A percentile compares a stretch with the other conserved stretches of the same genome.
Evolutionary conservation across 2,797 vertebrate species (phyloP).

Genomic region (Acomys russatus): DNA sequence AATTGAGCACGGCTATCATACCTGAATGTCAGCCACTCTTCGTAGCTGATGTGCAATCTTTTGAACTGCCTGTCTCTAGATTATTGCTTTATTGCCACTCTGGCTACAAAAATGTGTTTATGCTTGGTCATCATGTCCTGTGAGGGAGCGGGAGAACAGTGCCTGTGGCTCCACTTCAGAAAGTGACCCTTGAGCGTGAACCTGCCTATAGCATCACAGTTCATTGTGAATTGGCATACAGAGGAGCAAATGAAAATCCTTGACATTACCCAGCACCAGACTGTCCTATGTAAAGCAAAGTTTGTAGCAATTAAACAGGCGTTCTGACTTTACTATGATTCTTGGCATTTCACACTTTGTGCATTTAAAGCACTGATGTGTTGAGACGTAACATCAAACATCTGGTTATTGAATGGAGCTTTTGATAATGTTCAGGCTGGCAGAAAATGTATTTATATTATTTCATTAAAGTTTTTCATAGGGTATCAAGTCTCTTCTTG

Average conservation of each 20-base stretch:
- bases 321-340: not conserved
- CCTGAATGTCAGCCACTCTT: constrained; percentile 72
- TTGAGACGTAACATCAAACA: not conserved
- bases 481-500: too few species aligned
- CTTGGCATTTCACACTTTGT: not conserved
- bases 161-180: not conserved
- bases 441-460: not conserved
- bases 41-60: constrained; percentile 59
- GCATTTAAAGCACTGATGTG: not conserved
- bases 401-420: not conserved
- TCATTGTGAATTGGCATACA: constrained; percentile 5
- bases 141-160: constrained; percentile 36
- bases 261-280: not conserved
- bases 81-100: constrained; percentile 60
- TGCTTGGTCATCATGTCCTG: constrained; percentile 35
- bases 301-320: constrained; percentile 12
- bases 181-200: not conserved
- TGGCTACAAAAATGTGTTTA: constrained; percentile 50
- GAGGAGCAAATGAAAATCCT: not conserved
- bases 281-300: not conserved
- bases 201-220: not conserved
- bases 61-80: not conserved
- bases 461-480: not conserved
- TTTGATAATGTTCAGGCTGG: not conserved
- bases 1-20: constrained; percentile 59